Conservation (phyloP, 2,113 vertebrate species). For the Syngnathus scovelli region DNA sequence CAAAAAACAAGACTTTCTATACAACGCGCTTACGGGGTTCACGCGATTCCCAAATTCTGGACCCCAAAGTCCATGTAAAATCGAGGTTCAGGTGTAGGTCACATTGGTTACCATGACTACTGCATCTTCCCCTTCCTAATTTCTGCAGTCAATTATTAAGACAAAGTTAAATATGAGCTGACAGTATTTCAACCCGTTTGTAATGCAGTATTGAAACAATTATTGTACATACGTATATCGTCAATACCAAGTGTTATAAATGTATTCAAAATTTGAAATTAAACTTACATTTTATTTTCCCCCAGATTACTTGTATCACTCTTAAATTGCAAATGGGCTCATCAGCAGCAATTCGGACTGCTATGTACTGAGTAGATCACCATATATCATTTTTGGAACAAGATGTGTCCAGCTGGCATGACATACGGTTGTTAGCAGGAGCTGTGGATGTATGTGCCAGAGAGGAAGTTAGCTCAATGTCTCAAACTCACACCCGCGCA, state of each 20-base stretch:
- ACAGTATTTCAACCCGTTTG: too few relatives aligned
- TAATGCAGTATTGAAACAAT: too few relatives aligned
- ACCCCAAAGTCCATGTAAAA: too few relatives aligned
- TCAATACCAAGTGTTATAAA: background rate
- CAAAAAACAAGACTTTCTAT: too few relatives aligned
- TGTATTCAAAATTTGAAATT: background rate
- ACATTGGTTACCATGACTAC: too few relatives aligned
- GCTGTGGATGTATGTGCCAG: constrained; percentile 48
- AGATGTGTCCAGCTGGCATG: constrained; percentile 66
- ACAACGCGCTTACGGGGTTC: too few relatives aligned
- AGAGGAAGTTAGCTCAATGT: constrained; percentile 66
- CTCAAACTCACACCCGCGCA: constrained; percentile 38
- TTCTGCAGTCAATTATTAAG: too few relatives aligned
- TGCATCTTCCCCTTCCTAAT: too few relatives aligned
- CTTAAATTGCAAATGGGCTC: background rate
- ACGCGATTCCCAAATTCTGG: too few relatives aligned
- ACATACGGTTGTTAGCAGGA: constrained; percentile 73
- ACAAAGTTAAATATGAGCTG: too few relatives aligned
- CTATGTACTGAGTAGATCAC: constrained; percentile 22
- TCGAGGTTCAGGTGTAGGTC: too few relatives aligned
- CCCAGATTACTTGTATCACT: background rate
- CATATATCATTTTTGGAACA: constrained; percentile 35
- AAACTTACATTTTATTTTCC: background rate
- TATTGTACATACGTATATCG: too few relatives aligned
- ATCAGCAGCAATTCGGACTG: constrained; percentile 17